These are phyloP conservation scores for Agrochola lota DNA, from an alignment of 2,888 invertebrate genomes.

Conservation along the genomic window DNA sequence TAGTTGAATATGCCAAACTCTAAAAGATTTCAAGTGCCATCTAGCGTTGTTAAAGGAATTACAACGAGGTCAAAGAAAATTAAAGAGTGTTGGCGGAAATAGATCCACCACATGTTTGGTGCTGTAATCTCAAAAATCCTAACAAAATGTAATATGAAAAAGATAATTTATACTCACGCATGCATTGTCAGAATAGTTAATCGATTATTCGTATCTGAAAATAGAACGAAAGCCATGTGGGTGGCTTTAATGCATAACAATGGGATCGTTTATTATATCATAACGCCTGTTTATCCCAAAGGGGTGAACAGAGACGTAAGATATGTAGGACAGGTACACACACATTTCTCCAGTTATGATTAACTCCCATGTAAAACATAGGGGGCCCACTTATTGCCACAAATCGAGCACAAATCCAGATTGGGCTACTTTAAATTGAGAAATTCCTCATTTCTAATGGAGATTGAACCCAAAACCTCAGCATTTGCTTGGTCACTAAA, in stretches of 20 bases:
- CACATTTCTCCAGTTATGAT: background rate
- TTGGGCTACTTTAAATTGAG: background rate
- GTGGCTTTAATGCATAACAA: slow-evolving; percentile 15
- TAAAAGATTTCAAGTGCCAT: no score
- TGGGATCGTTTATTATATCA: background rate
- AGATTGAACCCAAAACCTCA: background rate
- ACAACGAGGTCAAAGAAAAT: background rate
- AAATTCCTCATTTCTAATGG: background rate
- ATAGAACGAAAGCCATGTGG: slow-evolving; percentile 31
- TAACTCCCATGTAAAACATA: background rate
- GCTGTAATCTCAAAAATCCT: background rate
- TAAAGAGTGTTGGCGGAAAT: background rate
- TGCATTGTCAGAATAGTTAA: slow-evolving; percentile 27
- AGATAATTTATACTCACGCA: slow-evolving; percentile 27
- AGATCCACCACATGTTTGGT: background rate
- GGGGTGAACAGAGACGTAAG: no score
- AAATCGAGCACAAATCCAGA: background rate
- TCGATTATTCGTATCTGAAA: slow-evolving; percentile 30
- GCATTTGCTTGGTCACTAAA: background rate
- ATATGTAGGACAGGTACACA: no score
- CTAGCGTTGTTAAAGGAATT: no score
- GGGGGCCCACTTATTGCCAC: no score
- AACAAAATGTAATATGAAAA: background rate
- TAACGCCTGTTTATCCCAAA: background rate
- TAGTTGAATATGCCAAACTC: no score